Evolutionary conservation across 2,797 vertebrate species (phyloP).

Genomic region (Phaenicophaeus curvirostris): DNA sequence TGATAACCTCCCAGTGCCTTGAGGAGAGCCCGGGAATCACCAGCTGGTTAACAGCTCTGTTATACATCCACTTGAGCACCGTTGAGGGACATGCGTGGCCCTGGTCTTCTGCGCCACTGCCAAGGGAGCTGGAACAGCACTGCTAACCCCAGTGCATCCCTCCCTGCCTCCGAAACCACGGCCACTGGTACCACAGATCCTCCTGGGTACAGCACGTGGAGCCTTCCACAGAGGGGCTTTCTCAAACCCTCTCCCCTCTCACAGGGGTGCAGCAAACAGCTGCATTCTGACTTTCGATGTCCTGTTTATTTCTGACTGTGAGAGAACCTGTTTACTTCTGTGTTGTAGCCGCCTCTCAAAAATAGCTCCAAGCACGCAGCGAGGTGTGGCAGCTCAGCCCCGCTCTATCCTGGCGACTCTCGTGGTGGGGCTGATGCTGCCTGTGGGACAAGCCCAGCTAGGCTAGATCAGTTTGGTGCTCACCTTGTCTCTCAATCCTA

Average conservation of each 20-base stretch:
- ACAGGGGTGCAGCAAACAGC: not conserved
- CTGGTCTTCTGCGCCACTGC: not conserved
- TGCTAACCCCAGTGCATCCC: not conserved
- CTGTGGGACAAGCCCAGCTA: not conserved
- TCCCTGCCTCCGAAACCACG: not conserved
- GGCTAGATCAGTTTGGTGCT: not conserved
- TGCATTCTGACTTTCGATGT: not conserved
- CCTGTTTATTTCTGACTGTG: not conserved
- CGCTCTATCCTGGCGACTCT: not conserved
- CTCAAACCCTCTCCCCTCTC: not conserved
- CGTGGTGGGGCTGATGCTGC: not conserved
- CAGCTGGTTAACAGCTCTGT: not conserved
- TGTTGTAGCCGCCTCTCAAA: not conserved
- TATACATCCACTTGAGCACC: not conserved
- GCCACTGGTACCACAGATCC: not conserved
- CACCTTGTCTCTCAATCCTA: not conserved
- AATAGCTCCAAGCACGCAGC: fast-evolving
- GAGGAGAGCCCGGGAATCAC: not conserved
- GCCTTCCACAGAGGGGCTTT: not conserved
- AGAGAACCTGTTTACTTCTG: not conserved
- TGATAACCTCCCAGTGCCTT: not conserved
- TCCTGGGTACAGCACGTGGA: not conserved
- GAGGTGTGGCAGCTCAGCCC: not conserved
- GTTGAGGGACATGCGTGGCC: fast-evolving
- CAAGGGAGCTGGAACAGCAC: not conserved